Evolutionary conservation across 2,797 vertebrate genomes (phyloP), one percentile per base, ranked within the genome.

Genomic region (Bufotes viridis): DNA sequence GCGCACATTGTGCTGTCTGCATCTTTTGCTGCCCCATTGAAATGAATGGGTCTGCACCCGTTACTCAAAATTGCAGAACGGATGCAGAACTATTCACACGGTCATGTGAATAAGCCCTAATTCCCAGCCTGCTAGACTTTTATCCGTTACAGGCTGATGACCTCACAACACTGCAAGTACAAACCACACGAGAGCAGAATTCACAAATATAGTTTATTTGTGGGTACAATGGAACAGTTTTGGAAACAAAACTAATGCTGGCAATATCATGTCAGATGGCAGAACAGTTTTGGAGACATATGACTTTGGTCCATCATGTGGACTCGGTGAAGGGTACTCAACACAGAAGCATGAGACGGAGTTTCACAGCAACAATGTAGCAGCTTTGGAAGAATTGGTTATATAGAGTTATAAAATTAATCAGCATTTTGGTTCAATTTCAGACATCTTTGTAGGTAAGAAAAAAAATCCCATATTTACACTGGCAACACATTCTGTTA

Each of bases 201-300:
- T 93, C 92, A 94, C 93, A 94, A 94, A 93, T 92, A 92, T 86
- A 87, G 89, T 95, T 95, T 95, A 95, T 95, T 95, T 91, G 91
- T 90, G 90, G 92, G 92, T 92, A 91, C 83, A 87, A 89, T 92
- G 95, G 93, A 93, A 95, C 92, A 95, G 91, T 87, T 92, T 88
- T 93, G 91, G 65, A 81, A 81, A 93, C 84, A 93, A 90, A 90
- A 91, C 90, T 90, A 51, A 61, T 22, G 85, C 34, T 74, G 85
- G 55, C 61, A 17, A 69, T 26, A 80, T 79, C 63, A 80, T 60
- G 34, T 69, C 76, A 55, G 22, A 74, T 63, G 15, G 58, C 11
- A 34, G 51, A 87, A 90, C 90, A 90, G 89, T 90, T 82, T 22
- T 69, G 80, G 90, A 93, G 88, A 92, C 90, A 92, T 91, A 92